Percentiles rank a stretch among this genome's conserved stretches.
Evolutionary conservation across 2,888 invertebrate species (phyloP).

Genomic region (Theretra japonica): DNA sequence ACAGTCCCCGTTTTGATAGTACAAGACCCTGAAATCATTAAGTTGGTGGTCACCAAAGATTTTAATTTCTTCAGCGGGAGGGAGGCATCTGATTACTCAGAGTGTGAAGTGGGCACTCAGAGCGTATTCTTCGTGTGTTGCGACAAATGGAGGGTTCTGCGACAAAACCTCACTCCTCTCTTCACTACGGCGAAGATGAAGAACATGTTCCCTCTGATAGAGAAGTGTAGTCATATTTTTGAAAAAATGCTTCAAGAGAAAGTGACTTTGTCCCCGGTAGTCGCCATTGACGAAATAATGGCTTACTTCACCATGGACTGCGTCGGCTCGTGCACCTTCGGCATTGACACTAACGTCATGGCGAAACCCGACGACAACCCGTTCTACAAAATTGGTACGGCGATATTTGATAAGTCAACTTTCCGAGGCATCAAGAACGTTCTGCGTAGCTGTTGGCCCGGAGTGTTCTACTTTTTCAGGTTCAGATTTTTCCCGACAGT

Average conservation of each 20-base stretch:
- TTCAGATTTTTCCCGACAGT: slow-evolving; percentile 48
- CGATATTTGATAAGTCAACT: slow-evolving; percentile 49
- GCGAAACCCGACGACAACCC: slow-evolving; percentile 41
- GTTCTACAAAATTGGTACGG: slow-evolving; percentile 48
- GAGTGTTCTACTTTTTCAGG: slow-evolving; percentile 56
- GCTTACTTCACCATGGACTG: slow-evolving; percentile 62
- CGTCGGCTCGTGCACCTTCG: slow-evolving; percentile 50
- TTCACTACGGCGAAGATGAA: slow-evolving; percentile 66
- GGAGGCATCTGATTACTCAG: slow-evolving; percentile 52
- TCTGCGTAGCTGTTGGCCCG: slow-evolving; percentile 56
- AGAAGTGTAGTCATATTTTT: slow-evolving; percentile 47
- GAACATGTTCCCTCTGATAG: slow-evolving; percentile 64
- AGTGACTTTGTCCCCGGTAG: slow-evolving; percentile 29
- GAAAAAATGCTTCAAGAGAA: slow-evolving; percentile 51
- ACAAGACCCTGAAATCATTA: slow-evolving; percentile 58
- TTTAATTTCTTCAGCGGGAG: slow-evolving; percentile 61
- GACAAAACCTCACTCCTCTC: slow-evolving; percentile 62
- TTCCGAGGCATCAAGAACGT: slow-evolving; percentile 46
- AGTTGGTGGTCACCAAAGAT: slow-evolving; percentile 56
- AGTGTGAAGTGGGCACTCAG: slow-evolving; percentile 50
- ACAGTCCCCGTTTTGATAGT: slow-evolving; percentile 61
- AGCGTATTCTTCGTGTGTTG: slow-evolving; percentile 60
- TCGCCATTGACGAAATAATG: slow-evolving; percentile 46
- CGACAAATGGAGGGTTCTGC: slow-evolving; percentile 60
- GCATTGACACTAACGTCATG: slow-evolving; percentile 44